Conservation (phyloP, 2,113 vertebrate species). For the Salvelinus namaycush region DNA sequence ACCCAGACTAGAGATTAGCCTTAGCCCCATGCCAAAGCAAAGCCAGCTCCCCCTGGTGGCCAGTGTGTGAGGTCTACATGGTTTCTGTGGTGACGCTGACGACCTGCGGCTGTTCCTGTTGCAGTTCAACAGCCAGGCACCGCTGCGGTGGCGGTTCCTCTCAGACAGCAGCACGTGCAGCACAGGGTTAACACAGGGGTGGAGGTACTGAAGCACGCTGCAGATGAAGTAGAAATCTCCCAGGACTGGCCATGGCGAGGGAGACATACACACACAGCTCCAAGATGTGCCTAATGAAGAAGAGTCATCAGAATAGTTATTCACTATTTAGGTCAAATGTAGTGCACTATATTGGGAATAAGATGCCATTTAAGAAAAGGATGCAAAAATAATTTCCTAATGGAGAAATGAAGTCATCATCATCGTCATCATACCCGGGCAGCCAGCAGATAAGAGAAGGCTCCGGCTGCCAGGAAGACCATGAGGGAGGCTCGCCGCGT, state of each 20-base stretch:
- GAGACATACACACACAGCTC: conserved; percentile 71
- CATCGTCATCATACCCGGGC: conserved; percentile 55
- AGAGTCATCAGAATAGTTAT: too few relatives aligned
- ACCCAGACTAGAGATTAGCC: too few relatives aligned
- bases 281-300: conserved; percentile 40
- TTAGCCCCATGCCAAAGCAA: too few relatives aligned
- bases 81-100: conserved; percentile 59
- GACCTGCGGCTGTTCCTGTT: conserved; percentile 64
- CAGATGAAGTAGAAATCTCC: conserved; percentile 74
- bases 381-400: too few relatives aligned
- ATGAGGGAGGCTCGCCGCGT: conserved; percentile 70
- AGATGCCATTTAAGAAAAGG: too few relatives aligned
- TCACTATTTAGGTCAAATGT: too few relatives aligned
- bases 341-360: too few relatives aligned
- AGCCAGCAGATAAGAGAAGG: conserved; percentile 76
- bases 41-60: not conserved
- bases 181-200: conserved; percentile 58
- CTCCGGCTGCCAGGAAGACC: conserved; percentile 72
- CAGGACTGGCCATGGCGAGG: conserved; percentile 61
- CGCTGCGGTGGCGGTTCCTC: conserved; percentile 60
- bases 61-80: conserved; percentile 37
- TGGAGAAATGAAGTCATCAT: too few relatives aligned
- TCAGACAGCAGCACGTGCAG: conserved; percentile 72
- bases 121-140: conserved; percentile 55
- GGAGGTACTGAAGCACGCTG: conserved; percentile 69